Evolutionary conservation across 2,113 vertebrate species (phyloP).

Genomic region (Cyprinodon tularosa): DNA sequence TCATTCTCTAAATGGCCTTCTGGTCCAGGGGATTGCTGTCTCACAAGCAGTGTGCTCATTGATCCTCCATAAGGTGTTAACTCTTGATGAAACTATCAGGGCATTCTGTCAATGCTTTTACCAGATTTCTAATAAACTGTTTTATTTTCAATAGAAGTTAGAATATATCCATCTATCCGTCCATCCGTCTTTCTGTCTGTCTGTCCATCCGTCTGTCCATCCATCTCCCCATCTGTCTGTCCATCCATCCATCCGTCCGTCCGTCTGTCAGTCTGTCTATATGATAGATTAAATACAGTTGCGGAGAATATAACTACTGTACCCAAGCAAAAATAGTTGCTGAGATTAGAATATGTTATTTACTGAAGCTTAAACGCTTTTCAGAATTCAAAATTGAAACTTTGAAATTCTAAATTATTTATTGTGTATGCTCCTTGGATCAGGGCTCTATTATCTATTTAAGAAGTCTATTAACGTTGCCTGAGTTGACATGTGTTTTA

Average conservation of each 20-base stretch:
- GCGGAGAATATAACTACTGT: no score
- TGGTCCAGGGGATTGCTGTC: constrained; percentile 47
- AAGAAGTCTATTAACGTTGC: not conserved
- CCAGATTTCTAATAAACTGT: constrained; percentile 28
- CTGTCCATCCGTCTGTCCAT: no score
- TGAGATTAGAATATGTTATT: not conserved
- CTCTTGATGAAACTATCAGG: constrained; percentile 45
- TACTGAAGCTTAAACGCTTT: not conserved
- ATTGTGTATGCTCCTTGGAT: not conserved
- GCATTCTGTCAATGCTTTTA: constrained; percentile 35
- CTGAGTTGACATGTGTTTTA: not conserved
- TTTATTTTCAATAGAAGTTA: constrained; percentile 6
- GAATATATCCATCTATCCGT: no score
- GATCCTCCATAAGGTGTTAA: constrained; percentile 52
- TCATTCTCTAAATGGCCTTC: constrained; percentile 60
- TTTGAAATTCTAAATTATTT: not conserved
- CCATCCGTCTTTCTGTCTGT: no score
- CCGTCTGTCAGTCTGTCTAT: no score
- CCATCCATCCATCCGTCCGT: no score
- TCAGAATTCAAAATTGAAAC: not conserved
- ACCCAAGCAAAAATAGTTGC: not conserved
- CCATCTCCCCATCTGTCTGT: no score
- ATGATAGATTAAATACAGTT: no score
- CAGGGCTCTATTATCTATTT: not conserved
- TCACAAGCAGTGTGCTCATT: constrained; percentile 31